phyloP scores from a whole-genome alignment of 2,797 vertebrate species.

The Alfaro cultratus region DNA sequence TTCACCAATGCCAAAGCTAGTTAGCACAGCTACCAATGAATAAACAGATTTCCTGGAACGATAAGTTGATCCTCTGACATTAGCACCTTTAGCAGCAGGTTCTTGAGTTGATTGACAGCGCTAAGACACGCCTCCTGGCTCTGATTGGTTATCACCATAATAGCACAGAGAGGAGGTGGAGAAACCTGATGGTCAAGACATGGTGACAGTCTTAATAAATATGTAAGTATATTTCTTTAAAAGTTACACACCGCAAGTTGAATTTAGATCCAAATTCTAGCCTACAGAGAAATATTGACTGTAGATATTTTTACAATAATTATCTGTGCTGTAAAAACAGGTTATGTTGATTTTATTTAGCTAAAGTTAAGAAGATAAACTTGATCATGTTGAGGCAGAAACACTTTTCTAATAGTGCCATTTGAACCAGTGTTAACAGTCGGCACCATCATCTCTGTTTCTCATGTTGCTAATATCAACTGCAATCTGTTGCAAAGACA shows the following conservation, averaged over 20 bases:
- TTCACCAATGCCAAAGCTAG: too few relatives aligned
- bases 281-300: not conserved
- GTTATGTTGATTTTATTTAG: not conserved
- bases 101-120: too few relatives aligned
- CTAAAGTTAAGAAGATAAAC: not conserved
- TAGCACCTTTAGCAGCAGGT: too few relatives aligned
- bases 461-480: constrained; percentile 50
- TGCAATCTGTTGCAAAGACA: constrained; percentile 15
- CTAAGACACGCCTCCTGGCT: too few relatives aligned
- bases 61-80: too few relatives aligned
- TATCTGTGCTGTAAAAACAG: constrained; percentile 3
- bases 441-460: constrained; percentile 15
- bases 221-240: too few relatives aligned
- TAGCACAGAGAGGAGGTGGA: too few relatives aligned
- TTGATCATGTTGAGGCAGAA: not conserved
- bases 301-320: not conserved
- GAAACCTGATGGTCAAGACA: too few relatives aligned
- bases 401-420: constrained; percentile 10
- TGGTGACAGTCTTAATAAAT: too few relatives aligned
- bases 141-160: too few relatives aligned
- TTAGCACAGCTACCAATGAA: too few relatives aligned
- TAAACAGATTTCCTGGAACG: too few relatives aligned
- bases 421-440: constrained; percentile 28
- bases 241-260: not conserved
- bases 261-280: not conserved